These are phyloP conservation scores for Takifugu rubripes DNA, from an alignment of 2,797 vertebrate genomes.

Conservation along the genomic window DNA sequence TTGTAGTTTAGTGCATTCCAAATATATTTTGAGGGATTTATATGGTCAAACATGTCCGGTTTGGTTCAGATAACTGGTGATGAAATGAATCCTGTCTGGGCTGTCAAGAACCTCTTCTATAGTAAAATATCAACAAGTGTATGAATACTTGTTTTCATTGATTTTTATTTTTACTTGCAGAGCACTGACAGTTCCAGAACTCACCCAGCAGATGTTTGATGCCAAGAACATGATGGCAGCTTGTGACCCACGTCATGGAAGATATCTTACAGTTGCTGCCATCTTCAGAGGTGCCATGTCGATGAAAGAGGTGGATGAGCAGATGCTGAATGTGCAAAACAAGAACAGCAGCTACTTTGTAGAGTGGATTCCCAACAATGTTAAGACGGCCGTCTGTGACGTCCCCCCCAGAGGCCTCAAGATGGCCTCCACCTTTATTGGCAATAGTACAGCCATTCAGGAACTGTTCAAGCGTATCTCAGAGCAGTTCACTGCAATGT, in stretches of 20 bases:
- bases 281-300: slow-evolving; percentile 88
- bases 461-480: slow-evolving; percentile 95
- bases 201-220: slow-evolving; percentile 71
- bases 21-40: background rate
- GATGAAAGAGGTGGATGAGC: slow-evolving; percentile 69
- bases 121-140: too few species aligned
- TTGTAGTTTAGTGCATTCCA: background rate
- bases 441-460: slow-evolving; percentile 94
- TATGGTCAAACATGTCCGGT: too few species aligned
- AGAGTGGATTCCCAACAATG: slow-evolving; percentile 80
- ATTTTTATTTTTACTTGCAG: slow-evolving; percentile 15
- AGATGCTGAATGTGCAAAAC: slow-evolving; percentile 73
- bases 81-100: too few species aligned
- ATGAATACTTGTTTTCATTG: background rate
- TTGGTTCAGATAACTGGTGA: too few species aligned
- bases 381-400: slow-evolving; percentile 91
- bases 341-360: slow-evolving; percentile 81
- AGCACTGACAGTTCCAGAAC: slow-evolving; percentile 63
- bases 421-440: slow-evolving; percentile 91
- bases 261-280: slow-evolving; percentile 82
- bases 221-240: slow-evolving; percentile 72
- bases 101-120: too few species aligned
- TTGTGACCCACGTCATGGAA: slow-evolving; percentile 65
- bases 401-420: slow-evolving; percentile 89
- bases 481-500: slow-evolving; percentile 81